phyloP scores from a whole-genome alignment of 2,888 invertebrate species.

The Deilephila elpenor region DNA sequence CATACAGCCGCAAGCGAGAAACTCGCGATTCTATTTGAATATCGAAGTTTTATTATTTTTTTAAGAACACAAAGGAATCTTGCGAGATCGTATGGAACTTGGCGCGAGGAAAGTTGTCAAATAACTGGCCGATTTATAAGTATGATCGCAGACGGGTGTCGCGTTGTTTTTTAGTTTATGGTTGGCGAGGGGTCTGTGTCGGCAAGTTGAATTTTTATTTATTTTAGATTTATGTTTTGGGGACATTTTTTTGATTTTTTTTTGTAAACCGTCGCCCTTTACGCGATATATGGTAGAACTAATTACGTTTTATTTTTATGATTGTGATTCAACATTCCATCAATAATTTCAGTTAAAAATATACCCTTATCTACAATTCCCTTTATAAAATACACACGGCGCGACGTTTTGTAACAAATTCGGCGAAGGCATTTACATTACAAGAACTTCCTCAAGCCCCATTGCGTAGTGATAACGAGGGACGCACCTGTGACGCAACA shows the following conservation, averaged over 20 bases:
- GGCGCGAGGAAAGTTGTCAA: conserved; percentile 31
- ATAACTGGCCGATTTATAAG: conserved; percentile 25
- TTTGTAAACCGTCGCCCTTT: too few species aligned
- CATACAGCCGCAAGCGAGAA: conserved; percentile 19
- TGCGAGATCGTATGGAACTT: conserved; percentile 29
- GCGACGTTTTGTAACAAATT: conserved; percentile 8
- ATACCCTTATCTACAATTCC: background rate
- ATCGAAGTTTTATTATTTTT: conserved; percentile 31
- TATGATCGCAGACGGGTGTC: background rate
- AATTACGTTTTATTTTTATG: too few species aligned
- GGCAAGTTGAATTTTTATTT: background rate
- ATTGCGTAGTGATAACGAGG: conserved; percentile 15
- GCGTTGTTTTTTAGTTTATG: background rate
- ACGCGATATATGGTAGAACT: too few species aligned
- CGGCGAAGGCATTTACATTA: conserved; percentile 26
- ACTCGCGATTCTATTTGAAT: conserved; percentile 20
- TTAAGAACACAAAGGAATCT: conserved; percentile 24
- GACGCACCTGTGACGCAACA: conserved; percentile 27
- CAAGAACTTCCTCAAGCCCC: conserved; percentile 26
- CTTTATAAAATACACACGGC: background rate
- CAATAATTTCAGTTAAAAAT: background rate
- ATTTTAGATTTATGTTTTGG: background rate
- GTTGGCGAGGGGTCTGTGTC: background rate
- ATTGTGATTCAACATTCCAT: too few species aligned
- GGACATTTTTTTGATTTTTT: background rate